Evolutionary conservation across 1,140 invertebrate species (phyloP).

Genomic region (Pseudomyrmex dendroicus): DNA sequence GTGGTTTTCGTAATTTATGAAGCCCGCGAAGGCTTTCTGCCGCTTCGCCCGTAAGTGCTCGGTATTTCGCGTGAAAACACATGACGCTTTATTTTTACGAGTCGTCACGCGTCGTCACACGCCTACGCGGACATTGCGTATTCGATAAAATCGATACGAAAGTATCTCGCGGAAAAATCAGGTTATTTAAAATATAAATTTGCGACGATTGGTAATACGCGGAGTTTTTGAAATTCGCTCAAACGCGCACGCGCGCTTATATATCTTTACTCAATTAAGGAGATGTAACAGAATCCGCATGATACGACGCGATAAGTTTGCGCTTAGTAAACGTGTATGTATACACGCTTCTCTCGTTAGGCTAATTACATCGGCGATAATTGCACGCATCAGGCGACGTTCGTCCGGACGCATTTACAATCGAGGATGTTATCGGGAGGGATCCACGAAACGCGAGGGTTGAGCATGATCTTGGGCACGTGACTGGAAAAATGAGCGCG

Average conservation of each 20-base stretch:
- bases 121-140: too few species aligned
- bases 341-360: constrained; percentile 45
- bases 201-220: not conserved
- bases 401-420: constrained; percentile 14
- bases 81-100: constrained; percentile 50
- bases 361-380: constrained; percentile 49
- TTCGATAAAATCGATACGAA: constrained; percentile 22
- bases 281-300: constrained; percentile 25
- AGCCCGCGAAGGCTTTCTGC: constrained; percentile 17
- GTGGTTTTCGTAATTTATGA: constrained; percentile 59
- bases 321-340: constrained; percentile 5
- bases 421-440: constrained; percentile 43
- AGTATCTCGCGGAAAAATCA: constrained; percentile 20
- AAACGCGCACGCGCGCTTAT: constrained; percentile 2
- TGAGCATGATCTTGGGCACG: constrained; percentile 29
- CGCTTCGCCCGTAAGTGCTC: constrained; percentile 4
- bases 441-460: constrained; percentile 7
- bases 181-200: not conserved
- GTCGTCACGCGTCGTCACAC: not conserved
- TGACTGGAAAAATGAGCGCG: not conserved
- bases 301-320: not conserved
- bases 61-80: constrained; percentile 41
- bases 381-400: constrained; percentile 33
- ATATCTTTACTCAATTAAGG: constrained; percentile 29
- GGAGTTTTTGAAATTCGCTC: constrained; percentile 5